Evolutionary conservation across 2,113 vertebrate genomes (phyloP).

Genomic region (Mixornis gularis): DNA sequence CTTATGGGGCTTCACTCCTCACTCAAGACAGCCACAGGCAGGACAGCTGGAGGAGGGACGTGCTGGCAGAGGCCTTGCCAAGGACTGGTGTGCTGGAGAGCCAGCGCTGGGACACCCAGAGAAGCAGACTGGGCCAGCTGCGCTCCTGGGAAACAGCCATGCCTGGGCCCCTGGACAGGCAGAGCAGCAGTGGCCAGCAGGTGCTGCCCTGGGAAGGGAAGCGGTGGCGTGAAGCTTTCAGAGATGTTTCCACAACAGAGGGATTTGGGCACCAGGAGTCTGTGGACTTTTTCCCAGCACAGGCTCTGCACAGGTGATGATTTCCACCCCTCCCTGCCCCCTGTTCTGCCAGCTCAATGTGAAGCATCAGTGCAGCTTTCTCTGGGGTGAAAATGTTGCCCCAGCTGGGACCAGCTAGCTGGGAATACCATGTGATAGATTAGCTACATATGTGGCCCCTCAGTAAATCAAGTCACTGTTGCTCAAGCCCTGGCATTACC

Average conservation of each 20-base stretch:
- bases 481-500: neutral
- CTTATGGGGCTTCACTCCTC: neutral
- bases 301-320: conserved; percentile 46
- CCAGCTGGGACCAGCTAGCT: neutral
- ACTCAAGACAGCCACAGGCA: neutral
- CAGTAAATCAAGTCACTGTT: neutral
- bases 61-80: neutral
- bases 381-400: neutral
- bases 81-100: neutral
- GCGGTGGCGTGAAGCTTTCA: neutral
- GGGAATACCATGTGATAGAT: neutral
- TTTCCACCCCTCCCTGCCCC: neutral
- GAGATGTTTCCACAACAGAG: neutral
- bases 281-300: neutral
- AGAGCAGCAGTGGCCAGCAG: neutral
- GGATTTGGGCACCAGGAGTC: neutral
- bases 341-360: neutral
- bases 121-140: neutral
- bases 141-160: neutral
- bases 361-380: neutral
- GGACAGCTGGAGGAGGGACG: neutral
- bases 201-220: neutral
- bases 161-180: neutral
- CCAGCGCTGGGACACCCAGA: neutral
- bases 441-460: neutral